Conservation (phyloP, 2,797 vertebrate species). For the Oreortyx pictus region DNA sequence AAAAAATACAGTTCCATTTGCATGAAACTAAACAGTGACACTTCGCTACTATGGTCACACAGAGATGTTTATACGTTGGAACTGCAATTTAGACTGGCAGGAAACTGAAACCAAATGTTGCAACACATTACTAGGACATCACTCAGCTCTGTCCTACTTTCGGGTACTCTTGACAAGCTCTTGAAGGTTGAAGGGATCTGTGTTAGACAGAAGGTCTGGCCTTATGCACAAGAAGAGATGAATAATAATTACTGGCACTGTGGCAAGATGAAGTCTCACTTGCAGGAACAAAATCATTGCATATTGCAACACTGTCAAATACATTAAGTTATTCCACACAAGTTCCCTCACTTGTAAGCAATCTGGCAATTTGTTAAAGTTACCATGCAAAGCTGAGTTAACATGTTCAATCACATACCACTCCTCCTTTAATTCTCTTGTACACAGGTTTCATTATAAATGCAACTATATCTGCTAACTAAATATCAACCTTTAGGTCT, state of each 20-base stretch:
- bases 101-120: neutral
- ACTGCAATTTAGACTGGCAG: neutral
- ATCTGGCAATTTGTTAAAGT: neutral
- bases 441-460: neutral
- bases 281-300: neutral
- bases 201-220: conserved; percentile 43
- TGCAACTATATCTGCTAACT: neutral
- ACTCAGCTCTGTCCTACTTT: conserved; percentile 3
- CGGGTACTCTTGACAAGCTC: neutral
- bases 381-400: neutral
- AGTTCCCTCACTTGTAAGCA: neutral
- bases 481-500: neutral
- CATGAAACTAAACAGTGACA: accelerated
- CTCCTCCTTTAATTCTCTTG: neutral
- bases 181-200: conserved; percentile 18
- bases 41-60: neutral
- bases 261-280: neutral
- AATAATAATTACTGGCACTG: neutral
- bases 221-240: neutral
- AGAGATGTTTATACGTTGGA: neutral
- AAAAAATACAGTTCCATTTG: neutral
- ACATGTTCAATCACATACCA: neutral
- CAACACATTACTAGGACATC: neutral
- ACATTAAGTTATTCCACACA: neutral
- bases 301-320: neutral